These are phyloP conservation scores for Sceloporus undulatus DNA, from an alignment of 2,113 vertebrate species.

Conservation along the genomic window DNA sequence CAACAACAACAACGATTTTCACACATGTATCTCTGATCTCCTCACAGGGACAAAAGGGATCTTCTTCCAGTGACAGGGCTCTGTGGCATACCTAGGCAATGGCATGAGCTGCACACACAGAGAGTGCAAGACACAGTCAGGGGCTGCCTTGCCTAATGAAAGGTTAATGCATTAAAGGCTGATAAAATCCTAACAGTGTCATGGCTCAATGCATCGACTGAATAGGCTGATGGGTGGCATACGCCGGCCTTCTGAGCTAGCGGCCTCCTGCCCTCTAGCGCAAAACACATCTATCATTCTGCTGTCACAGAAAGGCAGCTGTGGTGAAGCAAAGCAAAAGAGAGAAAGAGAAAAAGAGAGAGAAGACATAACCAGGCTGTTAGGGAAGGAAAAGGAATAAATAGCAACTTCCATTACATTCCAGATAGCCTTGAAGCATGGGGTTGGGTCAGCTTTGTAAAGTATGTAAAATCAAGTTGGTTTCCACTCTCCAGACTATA, in stretches of 20 bases:
- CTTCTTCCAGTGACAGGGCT: background rate
- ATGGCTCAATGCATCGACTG: conserved; percentile 8
- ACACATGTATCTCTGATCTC: background rate
- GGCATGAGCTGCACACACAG: background rate
- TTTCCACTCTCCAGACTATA: background rate
- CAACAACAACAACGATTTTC: too few relatives aligned
- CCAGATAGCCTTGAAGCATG: background rate
- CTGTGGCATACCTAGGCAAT: accelerated
- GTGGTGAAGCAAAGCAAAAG: conserved; percentile 19
- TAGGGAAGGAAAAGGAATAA: background rate
- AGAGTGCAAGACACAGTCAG: background rate
- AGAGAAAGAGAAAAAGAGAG: background rate
- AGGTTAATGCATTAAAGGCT: conserved; percentile 36
- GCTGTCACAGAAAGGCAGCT: conserved; percentile 10
- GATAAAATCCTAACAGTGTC: conserved; percentile 17
- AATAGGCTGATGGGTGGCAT: conserved; percentile 18
- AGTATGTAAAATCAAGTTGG: background rate
- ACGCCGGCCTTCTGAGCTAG: accelerated
- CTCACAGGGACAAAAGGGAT: background rate
- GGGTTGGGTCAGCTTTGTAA: background rate
- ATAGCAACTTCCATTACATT: conserved; percentile 4
- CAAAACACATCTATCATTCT: conserved; percentile 26
- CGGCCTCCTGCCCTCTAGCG: accelerated
- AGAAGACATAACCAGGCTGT: background rate
- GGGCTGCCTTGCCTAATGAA: conserved; percentile 10